These are phyloP conservation scores for Leuciscus idus DNA, from an alignment of 2,113 vertebrate genomes.

Conservation along the genomic window DNA sequence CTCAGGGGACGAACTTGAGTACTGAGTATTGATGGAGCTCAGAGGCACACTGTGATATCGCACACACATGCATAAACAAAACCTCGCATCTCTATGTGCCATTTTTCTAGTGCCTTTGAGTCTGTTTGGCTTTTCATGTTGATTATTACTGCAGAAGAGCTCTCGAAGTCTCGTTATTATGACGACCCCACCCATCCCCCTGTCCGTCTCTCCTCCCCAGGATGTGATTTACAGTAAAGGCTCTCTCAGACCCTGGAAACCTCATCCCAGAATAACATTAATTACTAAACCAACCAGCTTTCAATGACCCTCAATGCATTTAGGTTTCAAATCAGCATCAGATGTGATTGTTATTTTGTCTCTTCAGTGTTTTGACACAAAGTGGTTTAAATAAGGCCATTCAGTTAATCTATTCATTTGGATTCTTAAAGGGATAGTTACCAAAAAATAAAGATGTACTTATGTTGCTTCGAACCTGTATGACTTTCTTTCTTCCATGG, in stretches of 20 bases:
- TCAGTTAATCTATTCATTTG: not conserved
- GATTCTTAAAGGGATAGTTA: not conserved
- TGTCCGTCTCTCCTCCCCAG: not conserved
- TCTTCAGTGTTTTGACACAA: not conserved
- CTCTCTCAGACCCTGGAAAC: constrained; percentile 20
- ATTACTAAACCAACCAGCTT: not conserved
- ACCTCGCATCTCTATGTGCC: not conserved
- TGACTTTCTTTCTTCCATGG: not conserved
- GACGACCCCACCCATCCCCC: constrained; percentile 30
- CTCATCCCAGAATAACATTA: constrained; percentile 22
- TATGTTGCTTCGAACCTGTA: not conserved
- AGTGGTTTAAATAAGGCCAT: not conserved
- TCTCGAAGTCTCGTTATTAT: constrained; percentile 3
- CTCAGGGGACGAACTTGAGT: constrained; percentile 8
- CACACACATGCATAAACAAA: constrained; percentile 23
- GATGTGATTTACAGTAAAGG: constrained; percentile 13
- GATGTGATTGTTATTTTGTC: not conserved
- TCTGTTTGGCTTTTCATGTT: constrained; percentile 2
- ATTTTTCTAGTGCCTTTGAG: not conserved
- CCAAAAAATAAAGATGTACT: not conserved
- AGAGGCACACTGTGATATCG: not conserved
- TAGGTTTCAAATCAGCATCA: not conserved
- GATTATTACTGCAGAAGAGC: not conserved
- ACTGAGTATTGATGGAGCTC: constrained; percentile 14
- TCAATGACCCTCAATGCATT: not conserved